Base-by-base conservation (phyloP, 1,140 invertebrate species). In the Paraescarpia echinospica region DNA sequence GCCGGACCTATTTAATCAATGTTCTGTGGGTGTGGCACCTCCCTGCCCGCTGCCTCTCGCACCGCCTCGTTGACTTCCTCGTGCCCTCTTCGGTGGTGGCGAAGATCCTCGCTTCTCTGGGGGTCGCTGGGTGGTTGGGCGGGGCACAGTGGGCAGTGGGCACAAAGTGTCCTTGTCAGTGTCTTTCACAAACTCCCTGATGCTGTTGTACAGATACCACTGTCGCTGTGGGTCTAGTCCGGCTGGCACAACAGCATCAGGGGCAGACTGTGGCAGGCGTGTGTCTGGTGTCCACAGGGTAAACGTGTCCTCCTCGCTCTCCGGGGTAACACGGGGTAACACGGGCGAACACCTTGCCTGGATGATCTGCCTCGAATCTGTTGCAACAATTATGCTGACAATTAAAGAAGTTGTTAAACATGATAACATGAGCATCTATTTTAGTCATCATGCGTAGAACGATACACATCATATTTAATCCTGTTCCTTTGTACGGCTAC, bases 151-250 rank as follows among this genome's bases (percentile, higher is more conserved):
- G 14, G 92, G 92, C 8, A 33, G 41, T 22, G 92, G 59, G 33
- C 91, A 92, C 27, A 92, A 22, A 59, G 34, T 92, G 91, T 92
- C 91, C 34, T 92, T 92, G 31, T n/a, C n/a, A n/a, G n/a, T n/a
- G n/a, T 92, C 91, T 34, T 35, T n/a, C 9, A 92, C 91, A 92
- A 51, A 92, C 51, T 41, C 35, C 27, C 91, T 35, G 51, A 92
- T 92, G 48, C 34, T 88, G 22, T 92, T 33, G 92, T 77, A 92
- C 9, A 92, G 51, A 35, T 92, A 92, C 77, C 33, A 34, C 77
- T 88, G n/a, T 31, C 92, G 92, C 33, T 92, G 27, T 9, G n/a
- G 48, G 88, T 88, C 59, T 1, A 92, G 92, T 35, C 92, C 92
- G 48, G 91, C 35, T 51, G 91, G 91, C 31, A 51, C 18, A 51